phyloP scores from a whole-genome alignment of 2,113 vertebrate genomes.

The Calyptomena viridis region DNA sequence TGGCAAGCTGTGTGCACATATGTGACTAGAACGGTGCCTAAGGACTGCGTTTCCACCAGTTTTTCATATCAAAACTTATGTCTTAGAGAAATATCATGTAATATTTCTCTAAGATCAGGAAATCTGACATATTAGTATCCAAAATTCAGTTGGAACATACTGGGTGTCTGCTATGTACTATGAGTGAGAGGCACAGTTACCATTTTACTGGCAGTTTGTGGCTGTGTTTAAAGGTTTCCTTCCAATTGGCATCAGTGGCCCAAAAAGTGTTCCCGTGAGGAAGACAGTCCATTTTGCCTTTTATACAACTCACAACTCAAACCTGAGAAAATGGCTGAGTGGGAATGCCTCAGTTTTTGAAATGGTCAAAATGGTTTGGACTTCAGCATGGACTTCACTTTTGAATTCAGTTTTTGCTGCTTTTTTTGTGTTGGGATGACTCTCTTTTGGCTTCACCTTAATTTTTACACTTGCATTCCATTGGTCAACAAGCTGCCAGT shows the following conservation, averaged over 20 bases:
- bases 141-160: not conserved
- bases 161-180: not conserved
- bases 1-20: slow-evolving; percentile 66
- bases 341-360: not conserved
- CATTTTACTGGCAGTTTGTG: not conserved
- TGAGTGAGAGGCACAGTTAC: not conserved
- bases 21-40: slow-evolving; percentile 29
- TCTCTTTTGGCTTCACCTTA: not conserved
- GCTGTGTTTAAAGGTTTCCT: not conserved
- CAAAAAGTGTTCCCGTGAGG: not conserved
- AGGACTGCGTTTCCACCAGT: slow-evolving; percentile 30
- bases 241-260: not conserved
- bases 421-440: not conserved
- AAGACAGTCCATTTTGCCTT: not conserved
- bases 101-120: not conserved
- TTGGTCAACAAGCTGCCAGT: not conserved
- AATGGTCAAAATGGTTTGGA: not conserved
- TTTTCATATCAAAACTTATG: slow-evolving; percentile 15
- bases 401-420: not conserved
- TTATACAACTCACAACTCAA: not conserved
- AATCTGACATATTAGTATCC: not conserved
- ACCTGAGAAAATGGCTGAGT: not conserved
- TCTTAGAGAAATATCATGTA: not conserved
- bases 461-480: not conserved
- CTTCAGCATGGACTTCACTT: not conserved